phyloP scores from a whole-genome alignment of 2,797 vertebrate genomes.

The Schizothorax lantsangensis region DNA sequence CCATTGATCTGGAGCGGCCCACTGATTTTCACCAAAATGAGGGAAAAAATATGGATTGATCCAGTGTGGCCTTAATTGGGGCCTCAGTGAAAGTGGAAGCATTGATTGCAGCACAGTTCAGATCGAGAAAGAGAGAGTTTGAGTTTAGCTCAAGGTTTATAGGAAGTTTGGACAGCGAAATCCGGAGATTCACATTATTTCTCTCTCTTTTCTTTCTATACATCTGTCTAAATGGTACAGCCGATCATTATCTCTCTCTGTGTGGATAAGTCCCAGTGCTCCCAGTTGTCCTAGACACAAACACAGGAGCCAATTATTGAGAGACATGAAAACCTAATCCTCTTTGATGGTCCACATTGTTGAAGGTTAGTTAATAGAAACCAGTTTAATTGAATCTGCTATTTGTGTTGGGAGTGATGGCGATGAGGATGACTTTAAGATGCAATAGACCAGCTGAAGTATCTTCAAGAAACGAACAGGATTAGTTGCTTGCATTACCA shows the following conservation, averaged over 20 bases:
- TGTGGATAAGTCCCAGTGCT: neutral
- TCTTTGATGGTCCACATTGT: conserved; percentile 21
- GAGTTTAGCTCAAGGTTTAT: conserved; percentile 22
- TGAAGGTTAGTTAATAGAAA: conserved; percentile 32
- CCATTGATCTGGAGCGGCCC: conserved; percentile 72
- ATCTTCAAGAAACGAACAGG: conserved; percentile 30
- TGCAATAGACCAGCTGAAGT: conserved; percentile 10
- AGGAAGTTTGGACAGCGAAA: conserved; percentile 7
- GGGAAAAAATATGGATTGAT: conserved; percentile 51
- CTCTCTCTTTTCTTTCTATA: neutral
- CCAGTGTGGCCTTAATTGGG: conserved; percentile 57
- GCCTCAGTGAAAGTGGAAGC: conserved; percentile 53
- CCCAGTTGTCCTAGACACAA: neutral
- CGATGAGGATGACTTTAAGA: conserved; percentile 24
- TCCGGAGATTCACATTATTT: conserved; percentile 5
- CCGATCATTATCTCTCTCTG: conserved; percentile 6
- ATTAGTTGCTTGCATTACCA: conserved; percentile 49
- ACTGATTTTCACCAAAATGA: conserved; percentile 58
- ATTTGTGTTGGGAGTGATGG: conserved; percentile 3
- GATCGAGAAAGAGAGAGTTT: conserved; percentile 35
- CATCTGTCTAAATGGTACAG: neutral
- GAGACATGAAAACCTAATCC: neutral
- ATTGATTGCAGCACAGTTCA: conserved; percentile 49
- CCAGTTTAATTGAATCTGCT: conserved; percentile 30
- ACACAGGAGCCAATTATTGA: conserved; percentile 20